Evolutionary conservation across 2,888 invertebrate genomes (phyloP).

Genomic region (Sipunculus nudus): DNA sequence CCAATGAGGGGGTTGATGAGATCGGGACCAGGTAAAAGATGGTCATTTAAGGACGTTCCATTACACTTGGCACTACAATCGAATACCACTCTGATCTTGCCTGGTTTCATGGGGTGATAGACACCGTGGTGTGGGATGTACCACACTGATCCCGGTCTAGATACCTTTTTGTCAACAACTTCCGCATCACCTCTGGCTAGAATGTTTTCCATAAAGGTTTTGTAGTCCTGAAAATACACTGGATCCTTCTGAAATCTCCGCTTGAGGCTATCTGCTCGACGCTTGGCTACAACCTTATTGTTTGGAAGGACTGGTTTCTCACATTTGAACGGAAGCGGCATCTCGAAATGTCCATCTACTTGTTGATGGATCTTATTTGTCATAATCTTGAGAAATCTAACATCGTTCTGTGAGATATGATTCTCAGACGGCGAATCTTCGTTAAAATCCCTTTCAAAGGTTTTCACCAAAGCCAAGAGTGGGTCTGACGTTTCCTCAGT

Average conservation of each 20-base stretch:
- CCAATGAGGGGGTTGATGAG: neutral
- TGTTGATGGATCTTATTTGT: neutral
- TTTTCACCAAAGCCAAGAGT: no score
- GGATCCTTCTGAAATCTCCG: neutral
- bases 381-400: no score
- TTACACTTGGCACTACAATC: neutral
- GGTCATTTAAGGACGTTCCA: neutral
- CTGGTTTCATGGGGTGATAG: neutral
- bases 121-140: slow-evolving; percentile 2
- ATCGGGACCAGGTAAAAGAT: neutral
- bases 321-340: slow-evolving; percentile 12
- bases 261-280: neutral
- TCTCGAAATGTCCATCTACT: slow-evolving; percentile 11
- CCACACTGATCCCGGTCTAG: neutral
- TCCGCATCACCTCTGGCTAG: neutral
- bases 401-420: no score
- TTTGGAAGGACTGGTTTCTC: neutral
- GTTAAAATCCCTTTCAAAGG: no score
- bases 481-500: no score
- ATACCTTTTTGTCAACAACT: neutral
- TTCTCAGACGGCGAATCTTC: no score
- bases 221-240: neutral
- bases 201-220: neutral
- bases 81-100: neutral
- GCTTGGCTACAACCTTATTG: neutral